phyloP scores from a whole-genome alignment of 2,888 invertebrate genomes.

The Drepanosiphum platanoidis region DNA sequence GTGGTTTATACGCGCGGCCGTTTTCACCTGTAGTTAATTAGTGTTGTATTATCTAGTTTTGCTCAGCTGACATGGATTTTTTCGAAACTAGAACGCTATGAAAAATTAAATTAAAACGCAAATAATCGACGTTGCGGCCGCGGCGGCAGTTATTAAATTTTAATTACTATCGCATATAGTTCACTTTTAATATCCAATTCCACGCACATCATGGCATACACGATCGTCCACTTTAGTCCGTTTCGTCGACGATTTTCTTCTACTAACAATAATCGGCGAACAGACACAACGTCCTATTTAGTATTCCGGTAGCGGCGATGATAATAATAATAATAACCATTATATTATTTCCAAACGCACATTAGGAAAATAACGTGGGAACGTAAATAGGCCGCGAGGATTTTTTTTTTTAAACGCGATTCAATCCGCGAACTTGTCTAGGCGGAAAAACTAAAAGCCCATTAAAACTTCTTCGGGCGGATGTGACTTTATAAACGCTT shows the following conservation, averaged over 20 bases:
- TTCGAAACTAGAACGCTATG: slow-evolving; percentile 5
- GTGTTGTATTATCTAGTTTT: not conserved
- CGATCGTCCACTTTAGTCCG: not conserved
- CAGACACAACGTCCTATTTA: too few species aligned
- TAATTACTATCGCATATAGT: not conserved
- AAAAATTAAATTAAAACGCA: not conserved
- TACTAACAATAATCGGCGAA: not conserved
- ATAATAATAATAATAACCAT: not conserved
- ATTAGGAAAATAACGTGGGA: not conserved
- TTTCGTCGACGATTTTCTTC: not conserved
- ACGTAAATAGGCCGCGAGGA: not conserved
- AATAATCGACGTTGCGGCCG: not conserved
- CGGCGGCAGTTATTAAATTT: not conserved
- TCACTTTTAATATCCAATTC: not conserved
- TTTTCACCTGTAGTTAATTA: slow-evolving; percentile 18
- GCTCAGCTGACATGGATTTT: not conserved
- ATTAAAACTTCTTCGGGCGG: not conserved
- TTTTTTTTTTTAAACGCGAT: not conserved
- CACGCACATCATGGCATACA: not conserved
- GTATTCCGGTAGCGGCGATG: too few species aligned
- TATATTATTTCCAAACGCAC: not conserved
- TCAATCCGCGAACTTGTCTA: not conserved
- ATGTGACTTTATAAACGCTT: not conserved
- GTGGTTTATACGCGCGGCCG: too few species aligned
- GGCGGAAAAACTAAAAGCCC: not conserved